phyloP scores from a whole-genome alignment of 2,888 invertebrate species.

The Pardosa pseudoannulata region DNA sequence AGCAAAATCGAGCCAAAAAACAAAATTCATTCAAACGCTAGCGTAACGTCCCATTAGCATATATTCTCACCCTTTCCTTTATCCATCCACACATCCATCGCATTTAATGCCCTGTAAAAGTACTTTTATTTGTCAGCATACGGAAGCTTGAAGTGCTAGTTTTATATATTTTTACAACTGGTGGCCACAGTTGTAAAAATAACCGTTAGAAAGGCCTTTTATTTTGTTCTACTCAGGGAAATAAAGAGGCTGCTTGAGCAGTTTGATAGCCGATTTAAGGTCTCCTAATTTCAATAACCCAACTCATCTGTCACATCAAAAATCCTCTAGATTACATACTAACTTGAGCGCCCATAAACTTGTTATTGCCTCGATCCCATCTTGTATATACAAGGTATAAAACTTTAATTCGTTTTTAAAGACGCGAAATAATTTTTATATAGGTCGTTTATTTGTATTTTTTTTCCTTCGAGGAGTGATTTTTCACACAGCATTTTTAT shows the following conservation, averaged over 20 bases:
- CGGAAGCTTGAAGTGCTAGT: slow-evolving; percentile 27
- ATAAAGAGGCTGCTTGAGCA: slow-evolving; percentile 50
- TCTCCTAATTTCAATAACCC: slow-evolving; percentile 68
- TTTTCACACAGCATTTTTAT: slow-evolving; percentile 43
- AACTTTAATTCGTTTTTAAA: slow-evolving; percentile 71
- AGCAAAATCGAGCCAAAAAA: too few relatives aligned
- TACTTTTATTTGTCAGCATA: slow-evolving; percentile 54
- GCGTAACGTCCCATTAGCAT: not conserved
- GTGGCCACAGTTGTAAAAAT: slow-evolving; percentile 68
- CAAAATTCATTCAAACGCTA: too few relatives aligned
- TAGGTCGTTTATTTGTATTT: slow-evolving; percentile 35
- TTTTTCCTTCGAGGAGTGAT: not conserved
- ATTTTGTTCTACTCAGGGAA: slow-evolving; percentile 49
- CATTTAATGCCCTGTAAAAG: slow-evolving; percentile 64
- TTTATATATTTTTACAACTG: slow-evolving; percentile 63
- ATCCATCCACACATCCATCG: slow-evolving; percentile 11
- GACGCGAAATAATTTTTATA: slow-evolving; percentile 64
- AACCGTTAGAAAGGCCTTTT: slow-evolving; percentile 55
- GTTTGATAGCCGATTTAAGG: slow-evolving; percentile 66
- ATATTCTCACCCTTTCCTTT: not conserved
- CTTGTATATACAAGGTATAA: slow-evolving; percentile 66
- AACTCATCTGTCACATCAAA: slow-evolving; percentile 67
- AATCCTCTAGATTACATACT: slow-evolving; percentile 55
- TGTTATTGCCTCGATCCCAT: slow-evolving; percentile 50
- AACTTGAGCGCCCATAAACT: slow-evolving; percentile 40